Evolutionary conservation across 2,797 vertebrate species (phyloP), one percentile per base, ranked within the genome.

Genomic region (Pangasius macronema): DNA sequence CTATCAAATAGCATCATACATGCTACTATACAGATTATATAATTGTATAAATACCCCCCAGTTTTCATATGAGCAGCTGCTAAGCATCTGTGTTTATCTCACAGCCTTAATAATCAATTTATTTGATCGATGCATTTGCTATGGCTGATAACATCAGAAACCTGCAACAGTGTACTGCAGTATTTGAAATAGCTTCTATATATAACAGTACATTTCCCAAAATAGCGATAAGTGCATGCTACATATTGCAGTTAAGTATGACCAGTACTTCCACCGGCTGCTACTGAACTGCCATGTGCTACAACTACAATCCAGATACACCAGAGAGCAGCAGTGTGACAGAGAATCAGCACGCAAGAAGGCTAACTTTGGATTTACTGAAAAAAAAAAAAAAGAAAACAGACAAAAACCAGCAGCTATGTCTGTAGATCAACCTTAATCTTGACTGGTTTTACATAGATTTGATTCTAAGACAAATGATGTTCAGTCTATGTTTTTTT

Each of bases 181-280:
- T 27, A 46, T 42, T 39, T 70, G 7, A 39, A 20, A 39, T 24
- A 67, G 68, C 42, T 49, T 11, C 27, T 77, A 77, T 33, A 53
- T 76, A 59, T 24, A 80, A 33, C 75, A 53, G 33, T 22, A 77
- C n/a, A 42, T 8, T 81, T 24, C 20, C 24, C 11, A 42, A 59
- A 42, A 61, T 27, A 81, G 9, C 53, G 59, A 22, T 9, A 30
- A 36, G 7, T 39, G 22, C 30, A 24, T 57, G 33, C 53, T 57
- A 6, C 5, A 14, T 33, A 36, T 24, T 39, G 39, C 18, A 59
- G 77, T 14, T 53, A 33, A 79, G 53, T 36, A 57, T 33, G 30
- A 57, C 8, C 36, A 57, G 24, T 80, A 80, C 18, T 18, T 96
- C 95, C 87, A 70, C 90, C 36, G 68, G 85, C 3, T 87, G 88